Evolutionary conservation across 2,113 vertebrate species (phyloP), one percentile per base, ranked within the genome.

Genomic region (Saccopteryx leptura): DNA sequence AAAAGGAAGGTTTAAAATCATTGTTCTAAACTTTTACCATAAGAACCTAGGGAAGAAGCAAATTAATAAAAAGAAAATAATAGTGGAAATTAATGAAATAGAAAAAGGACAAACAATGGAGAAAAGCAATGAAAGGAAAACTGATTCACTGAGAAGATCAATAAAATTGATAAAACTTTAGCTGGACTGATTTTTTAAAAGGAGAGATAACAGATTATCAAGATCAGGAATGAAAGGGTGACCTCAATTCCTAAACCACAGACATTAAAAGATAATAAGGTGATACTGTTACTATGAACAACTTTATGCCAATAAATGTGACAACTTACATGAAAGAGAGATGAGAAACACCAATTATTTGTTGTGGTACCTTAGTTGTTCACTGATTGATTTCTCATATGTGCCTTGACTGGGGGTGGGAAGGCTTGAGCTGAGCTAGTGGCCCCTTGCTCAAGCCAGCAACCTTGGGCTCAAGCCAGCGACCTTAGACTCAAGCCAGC

Each of bases 111-210:
- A 82, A 83, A 52, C 21, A 69, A 31, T 60, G 63, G 31, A 50
- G 23, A 71, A 79, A 79, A 87, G 48, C n/a, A 75, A 39, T 63
- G 23, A 89, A 74, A 94, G n/a, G 66, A 93, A 56, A 88, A 81
- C 24, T 46, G 4, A 7, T 54, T 88, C 39, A 52, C 39, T 72
- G 56, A 93, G 72, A 33, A 71, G 74, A 63, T 81, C 26, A 31
- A 80, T 54, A 88, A 71, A 72, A 48, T 71, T 87, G 71, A 88
- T 72, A 80, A 63, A 71, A 72, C 17, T 88, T 61, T 21, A 80
- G 31, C 13, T 54, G 56, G 23, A 24, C n/a, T 48, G 17, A 76
- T 80, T 80, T 66, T 50, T n/a, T 9, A 10, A 75, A 85, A 23
- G 71, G 13, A 28, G 24, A 88, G 52, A 24, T 46, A 7, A 26